Percentiles rank a stretch among this genome's conserved stretches.
phyloP scores from a whole-genome alignment of 2,113 vertebrate genomes.

The Tympanuchus pallidicinctus region DNA sequence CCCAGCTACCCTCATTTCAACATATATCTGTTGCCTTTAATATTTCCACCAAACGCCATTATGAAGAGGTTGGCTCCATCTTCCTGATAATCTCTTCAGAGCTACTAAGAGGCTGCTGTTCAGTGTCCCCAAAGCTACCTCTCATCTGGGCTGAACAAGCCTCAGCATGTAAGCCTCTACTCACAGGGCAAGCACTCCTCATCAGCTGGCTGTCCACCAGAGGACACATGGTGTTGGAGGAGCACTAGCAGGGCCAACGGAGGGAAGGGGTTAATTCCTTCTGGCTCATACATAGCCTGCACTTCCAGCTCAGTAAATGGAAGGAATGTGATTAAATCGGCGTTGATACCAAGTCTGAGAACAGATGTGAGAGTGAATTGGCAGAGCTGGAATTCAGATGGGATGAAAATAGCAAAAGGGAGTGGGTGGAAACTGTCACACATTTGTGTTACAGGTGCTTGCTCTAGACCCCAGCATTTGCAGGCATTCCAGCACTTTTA shows the following conservation, averaged over 20 bases:
- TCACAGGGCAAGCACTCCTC: not conserved
- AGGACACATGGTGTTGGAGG: not conserved
- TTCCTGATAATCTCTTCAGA: not conserved
- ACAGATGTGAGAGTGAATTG: constrained; percentile 63
- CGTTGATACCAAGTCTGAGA: constrained; percentile 47
- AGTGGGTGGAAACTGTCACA: constrained; percentile 41
- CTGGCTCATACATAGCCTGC: not conserved
- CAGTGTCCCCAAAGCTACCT: not conserved
- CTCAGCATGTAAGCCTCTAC: not conserved
- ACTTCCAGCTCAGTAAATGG: constrained; percentile 38
- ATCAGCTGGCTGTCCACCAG: not conserved
- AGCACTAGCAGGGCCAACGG: not conserved
- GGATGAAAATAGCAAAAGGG: constrained; percentile 57
- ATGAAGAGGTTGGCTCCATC: not conserved
- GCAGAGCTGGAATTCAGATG: constrained; percentile 37
- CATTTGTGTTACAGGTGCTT: constrained; percentile 57
- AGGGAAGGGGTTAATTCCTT: constrained; percentile 34
- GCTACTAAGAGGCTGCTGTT: not conserved
- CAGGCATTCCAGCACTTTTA: not conserved
- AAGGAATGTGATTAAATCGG: constrained; percentile 49
- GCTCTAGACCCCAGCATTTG: constrained; percentile 38
- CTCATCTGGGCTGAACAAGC: not conserved
- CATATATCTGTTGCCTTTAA: not conserved
- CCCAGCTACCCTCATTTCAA: not conserved
- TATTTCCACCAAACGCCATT: not conserved